These are phyloP conservation scores for Geotrupes spiniger DNA, from an alignment of 2,888 invertebrate species.

Conservation along the genomic window DNA sequence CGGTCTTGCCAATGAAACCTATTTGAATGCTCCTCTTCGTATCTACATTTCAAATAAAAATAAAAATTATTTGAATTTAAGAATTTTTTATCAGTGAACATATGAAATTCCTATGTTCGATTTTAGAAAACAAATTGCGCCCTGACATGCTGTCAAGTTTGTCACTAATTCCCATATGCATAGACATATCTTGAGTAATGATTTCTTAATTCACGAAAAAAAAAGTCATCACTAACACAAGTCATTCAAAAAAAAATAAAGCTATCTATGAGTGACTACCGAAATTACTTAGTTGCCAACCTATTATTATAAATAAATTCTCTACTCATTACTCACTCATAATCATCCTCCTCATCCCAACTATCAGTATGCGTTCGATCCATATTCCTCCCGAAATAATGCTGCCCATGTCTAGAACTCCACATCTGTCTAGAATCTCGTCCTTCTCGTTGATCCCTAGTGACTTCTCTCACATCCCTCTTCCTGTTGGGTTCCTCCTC, in stretches of 20 bases:
- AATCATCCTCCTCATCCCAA: constrained; percentile 68
- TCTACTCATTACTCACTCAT: constrained; percentile 69
- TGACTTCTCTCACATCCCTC: constrained; percentile 1
- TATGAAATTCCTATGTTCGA: too few species aligned
- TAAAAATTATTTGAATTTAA: too few species aligned
- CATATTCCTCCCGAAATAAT: constrained; percentile 47
- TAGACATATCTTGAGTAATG: too few species aligned
- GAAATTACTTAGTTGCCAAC: too few species aligned
- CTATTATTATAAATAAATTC: too few species aligned
- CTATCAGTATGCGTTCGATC: constrained; percentile 55
- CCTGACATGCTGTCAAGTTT: too few species aligned
- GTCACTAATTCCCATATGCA: too few species aligned
- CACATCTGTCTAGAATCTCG: constrained; percentile 49
- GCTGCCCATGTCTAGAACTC: constrained; percentile 46
- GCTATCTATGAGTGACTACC: too few species aligned
- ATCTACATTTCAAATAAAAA: constrained; percentile 33
- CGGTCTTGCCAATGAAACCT: constrained; percentile 37
- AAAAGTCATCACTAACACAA: too few species aligned
- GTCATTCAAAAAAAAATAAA: too few species aligned
- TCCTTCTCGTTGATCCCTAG: constrained; percentile 35
- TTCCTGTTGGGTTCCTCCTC: constrained; percentile 61
- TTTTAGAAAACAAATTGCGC: too few species aligned
- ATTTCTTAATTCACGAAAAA: too few species aligned
- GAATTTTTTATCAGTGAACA: background rate
- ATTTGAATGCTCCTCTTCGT: constrained; percentile 44